A percentile compares a stretch with the other conserved stretches of the same genome.
phyloP scores from a whole-genome alignment of 1,140 invertebrate genomes.

The Meloidogyne chitwoodi region DNA sequence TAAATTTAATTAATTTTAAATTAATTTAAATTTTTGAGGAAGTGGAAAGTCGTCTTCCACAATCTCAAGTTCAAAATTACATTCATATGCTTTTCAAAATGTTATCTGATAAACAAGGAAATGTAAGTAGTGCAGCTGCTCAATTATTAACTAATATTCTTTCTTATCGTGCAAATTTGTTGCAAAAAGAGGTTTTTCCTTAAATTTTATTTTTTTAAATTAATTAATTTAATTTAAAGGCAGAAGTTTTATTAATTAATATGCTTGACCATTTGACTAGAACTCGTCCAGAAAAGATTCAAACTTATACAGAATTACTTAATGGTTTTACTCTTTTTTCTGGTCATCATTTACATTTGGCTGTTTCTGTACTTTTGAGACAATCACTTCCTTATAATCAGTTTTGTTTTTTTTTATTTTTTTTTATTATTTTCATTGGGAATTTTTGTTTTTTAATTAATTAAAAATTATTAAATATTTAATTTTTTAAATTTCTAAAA shows the following conservation, averaged over 20 bases:
- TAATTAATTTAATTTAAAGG: slow-evolving; percentile 28
- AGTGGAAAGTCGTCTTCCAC: slow-evolving; percentile 52
- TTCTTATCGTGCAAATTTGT: slow-evolving; percentile 41
- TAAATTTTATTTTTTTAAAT: slow-evolving; percentile 18
- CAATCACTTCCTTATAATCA: slow-evolving; percentile 53
- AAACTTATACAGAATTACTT: slow-evolving; percentile 56
- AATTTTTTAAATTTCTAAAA: no score
- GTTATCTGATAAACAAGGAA: slow-evolving; percentile 53
- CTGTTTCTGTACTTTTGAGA: slow-evolving; percentile 51
- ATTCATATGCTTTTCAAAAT: slow-evolving; percentile 59
- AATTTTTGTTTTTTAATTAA: no score
- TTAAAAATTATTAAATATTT: no score
- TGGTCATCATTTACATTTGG: slow-evolving; percentile 45
- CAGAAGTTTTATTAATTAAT: slow-evolving; percentile 50
- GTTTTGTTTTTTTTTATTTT: slow-evolving; percentile 1
- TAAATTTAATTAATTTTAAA: background rate
- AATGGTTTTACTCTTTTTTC: slow-evolving; percentile 52
- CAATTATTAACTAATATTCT: slow-evolving; percentile 50
- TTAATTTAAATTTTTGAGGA: slow-evolving; percentile 32
- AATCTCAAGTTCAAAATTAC: slow-evolving; percentile 55
- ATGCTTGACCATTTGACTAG: slow-evolving; percentile 47
- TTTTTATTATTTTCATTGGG: no score
- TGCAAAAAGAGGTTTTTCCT: slow-evolving; percentile 46
- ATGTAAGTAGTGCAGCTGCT: slow-evolving; percentile 50
- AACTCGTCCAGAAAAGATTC: slow-evolving; percentile 42